These are phyloP conservation scores for Microcebus griseorufus DNA, from an alignment of 2,113 vertebrate genomes.

Conservation along the genomic window DNA sequence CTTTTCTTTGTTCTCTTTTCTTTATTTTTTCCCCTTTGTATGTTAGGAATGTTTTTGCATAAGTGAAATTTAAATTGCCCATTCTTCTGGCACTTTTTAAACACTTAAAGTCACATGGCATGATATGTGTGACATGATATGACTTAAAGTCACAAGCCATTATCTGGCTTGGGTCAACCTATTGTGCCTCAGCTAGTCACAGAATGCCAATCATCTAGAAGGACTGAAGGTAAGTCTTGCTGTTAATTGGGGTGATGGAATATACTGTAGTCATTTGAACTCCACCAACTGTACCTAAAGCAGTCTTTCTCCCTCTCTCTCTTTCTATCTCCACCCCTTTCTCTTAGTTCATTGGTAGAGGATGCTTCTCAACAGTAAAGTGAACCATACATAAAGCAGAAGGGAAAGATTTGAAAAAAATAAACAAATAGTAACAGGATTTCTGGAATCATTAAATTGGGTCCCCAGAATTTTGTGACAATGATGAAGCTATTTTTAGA, in stretches of 20 bases:
- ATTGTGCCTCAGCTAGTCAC: neutral
- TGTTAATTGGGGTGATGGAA: neutral
- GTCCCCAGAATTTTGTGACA: neutral
- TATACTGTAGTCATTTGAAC: neutral
- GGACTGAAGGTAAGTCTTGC: neutral
- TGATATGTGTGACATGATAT: neutral
- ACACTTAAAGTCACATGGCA: neutral
- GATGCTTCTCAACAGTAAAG: neutral
- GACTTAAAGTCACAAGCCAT: neutral
- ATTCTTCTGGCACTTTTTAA: neutral
- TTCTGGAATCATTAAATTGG: neutral
- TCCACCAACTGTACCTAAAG: neutral
- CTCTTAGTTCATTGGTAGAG: neutral
- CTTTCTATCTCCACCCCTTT: neutral
- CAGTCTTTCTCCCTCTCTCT: neutral
- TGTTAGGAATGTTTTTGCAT: neutral
- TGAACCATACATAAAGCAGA: neutral
- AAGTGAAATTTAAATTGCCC: neutral
- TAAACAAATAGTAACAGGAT: neutral
- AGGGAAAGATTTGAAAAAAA: neutral
- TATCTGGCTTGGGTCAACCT: neutral
- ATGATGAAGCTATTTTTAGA: neutral
- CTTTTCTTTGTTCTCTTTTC: neutral
- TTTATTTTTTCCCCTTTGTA: too few species aligned
- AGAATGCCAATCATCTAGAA: neutral